Evolutionary conservation across 1,140 invertebrate species (phyloP).

Genomic region (Eriosoma lanigerum): DNA sequence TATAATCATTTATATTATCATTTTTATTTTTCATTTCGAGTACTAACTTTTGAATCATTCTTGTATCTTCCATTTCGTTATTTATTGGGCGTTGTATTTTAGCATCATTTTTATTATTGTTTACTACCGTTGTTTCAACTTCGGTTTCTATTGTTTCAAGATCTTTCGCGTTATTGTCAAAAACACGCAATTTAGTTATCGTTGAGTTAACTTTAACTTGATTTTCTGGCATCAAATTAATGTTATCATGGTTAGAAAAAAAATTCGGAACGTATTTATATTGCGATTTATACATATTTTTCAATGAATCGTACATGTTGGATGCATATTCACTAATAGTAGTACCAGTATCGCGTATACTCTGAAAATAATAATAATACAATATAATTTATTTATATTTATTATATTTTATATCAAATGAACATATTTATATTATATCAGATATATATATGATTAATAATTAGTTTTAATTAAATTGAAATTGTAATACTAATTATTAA

Average conservation of each 20-base stretch:
- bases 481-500: too few relatives aligned
- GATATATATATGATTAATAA: too few relatives aligned
- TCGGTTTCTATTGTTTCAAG: neutral
- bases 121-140: neutral
- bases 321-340: neutral
- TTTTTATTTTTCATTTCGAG: neutral
- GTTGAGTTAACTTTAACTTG: neutral
- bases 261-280: neutral
- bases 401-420: too few relatives aligned
- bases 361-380: constrained; percentile 27
- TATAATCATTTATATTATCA: neutral
- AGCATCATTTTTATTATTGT: neutral
- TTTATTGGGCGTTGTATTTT: neutral
- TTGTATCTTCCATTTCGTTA: neutral
- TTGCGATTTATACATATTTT: neutral
- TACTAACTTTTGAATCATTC: too few relatives aligned
- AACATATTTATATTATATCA: too few relatives aligned
- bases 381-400: too few relatives aligned
- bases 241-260: neutral
- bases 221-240: neutral
- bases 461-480: too few relatives aligned
- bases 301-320: neutral
- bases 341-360: neutral
- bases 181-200: neutral
- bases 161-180: neutral